Percentiles rank a stretch among this genome's conserved stretches.
Conservation (phyloP, 2,113 vertebrate genomes). For the Melanotaenia duboulayi region DNA sequence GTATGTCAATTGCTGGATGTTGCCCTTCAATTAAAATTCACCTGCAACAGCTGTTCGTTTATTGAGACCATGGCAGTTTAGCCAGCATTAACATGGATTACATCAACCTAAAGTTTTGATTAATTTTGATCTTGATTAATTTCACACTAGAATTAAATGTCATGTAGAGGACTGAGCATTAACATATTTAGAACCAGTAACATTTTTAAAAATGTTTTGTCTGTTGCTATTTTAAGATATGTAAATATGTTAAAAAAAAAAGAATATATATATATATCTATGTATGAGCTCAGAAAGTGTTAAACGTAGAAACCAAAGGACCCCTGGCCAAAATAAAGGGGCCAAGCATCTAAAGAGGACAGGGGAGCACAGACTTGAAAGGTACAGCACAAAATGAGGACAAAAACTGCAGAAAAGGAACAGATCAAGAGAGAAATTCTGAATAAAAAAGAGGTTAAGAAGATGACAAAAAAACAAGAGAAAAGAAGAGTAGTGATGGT, state of each 20-base stretch:
- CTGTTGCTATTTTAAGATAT: not conserved
- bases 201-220: not conserved
- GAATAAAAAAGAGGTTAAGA: slow-evolving; percentile 30
- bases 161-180: not conserved
- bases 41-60: slow-evolving; percentile 16
- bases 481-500: not conserved
- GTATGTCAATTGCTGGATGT: not conserved
- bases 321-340: slow-evolving; percentile 5
- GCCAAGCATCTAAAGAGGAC: slow-evolving; percentile 23
- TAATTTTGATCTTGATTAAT: not conserved
- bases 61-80: not conserved
- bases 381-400: slow-evolving; percentile 22
- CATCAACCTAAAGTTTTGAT: not conserved
- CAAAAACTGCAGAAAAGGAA: slow-evolving; percentile 55
- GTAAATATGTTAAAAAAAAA: not conserved
- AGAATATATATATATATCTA: too few species aligned
- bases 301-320: not conserved
- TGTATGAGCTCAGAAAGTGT: too few species aligned
- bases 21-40: slow-evolving; percentile 33
- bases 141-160: not conserved
- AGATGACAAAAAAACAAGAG: slow-evolving; percentile 25
- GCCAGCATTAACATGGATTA: slow-evolving; percentile 6
- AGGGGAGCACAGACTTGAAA: slow-evolving; percentile 21
- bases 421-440: slow-evolving; percentile 24
- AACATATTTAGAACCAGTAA: too few species aligned